Percentiles rank a stretch among this genome's conserved stretches.
Evolutionary conservation across 2,113 vertebrate genomes (phyloP).

Genomic region (Clarias macrocephalus): DNA sequence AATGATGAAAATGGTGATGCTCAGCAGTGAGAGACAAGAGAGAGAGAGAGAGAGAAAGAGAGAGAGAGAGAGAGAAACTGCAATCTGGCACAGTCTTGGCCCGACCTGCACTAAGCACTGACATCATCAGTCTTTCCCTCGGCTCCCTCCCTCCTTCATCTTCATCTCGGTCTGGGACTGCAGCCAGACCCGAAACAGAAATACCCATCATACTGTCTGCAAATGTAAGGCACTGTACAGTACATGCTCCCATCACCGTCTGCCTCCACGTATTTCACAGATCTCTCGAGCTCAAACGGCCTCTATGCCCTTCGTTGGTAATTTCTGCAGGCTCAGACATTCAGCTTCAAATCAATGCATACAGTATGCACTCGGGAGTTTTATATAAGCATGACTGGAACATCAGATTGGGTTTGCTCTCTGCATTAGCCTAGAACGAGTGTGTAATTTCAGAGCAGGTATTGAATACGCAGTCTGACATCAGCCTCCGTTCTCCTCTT

Average conservation of each 20-base stretch:
- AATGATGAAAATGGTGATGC: not conserved
- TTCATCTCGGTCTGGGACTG: not conserved
- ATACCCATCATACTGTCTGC: not conserved
- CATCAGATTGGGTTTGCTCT: not conserved
- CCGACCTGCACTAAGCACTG: conserved; percentile 24
- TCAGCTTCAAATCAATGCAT: not conserved
- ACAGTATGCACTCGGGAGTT: not conserved
- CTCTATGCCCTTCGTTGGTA: not conserved
- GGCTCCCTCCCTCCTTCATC: not conserved
- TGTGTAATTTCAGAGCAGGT: conserved; percentile 70
- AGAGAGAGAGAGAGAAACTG: not conserved
- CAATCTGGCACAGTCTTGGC: conserved; percentile 11
- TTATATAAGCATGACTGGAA: not conserved
- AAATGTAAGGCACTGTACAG: not conserved
- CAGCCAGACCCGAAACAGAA: not conserved
- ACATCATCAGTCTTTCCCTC: conserved; percentile 28
- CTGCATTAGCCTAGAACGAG: conserved; percentile 26
- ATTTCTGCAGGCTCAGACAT: not conserved
- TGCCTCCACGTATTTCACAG: not conserved
- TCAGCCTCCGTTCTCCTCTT: conserved; percentile 47
- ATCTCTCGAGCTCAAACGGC: too few relatives aligned
- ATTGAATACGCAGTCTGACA: conserved; percentile 66
- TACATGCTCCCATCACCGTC: not conserved
- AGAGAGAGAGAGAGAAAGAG: not conserved
- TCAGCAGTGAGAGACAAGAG: not conserved